These are phyloP conservation scores for Tetragnatha montana DNA, from an alignment of 2,888 invertebrate genomes.

Conservation along the genomic window DNA sequence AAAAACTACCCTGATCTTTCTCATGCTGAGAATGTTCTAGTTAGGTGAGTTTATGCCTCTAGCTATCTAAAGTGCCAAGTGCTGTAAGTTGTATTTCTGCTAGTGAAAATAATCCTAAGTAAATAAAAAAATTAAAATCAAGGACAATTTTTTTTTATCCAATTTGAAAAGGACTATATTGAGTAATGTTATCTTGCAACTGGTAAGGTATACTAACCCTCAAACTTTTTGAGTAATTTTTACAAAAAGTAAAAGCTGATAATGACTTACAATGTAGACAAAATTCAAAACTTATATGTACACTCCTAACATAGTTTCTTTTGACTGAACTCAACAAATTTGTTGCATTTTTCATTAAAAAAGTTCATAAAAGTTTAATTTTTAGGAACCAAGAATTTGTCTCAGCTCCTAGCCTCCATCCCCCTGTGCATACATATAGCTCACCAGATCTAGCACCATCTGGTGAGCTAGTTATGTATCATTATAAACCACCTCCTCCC, in stretches of 20 bases:
- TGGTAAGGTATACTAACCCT: background rate
- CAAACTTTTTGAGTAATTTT: background rate
- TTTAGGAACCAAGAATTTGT: slow-evolving; percentile 51
- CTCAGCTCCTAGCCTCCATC: slow-evolving; percentile 21
- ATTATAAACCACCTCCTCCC: slow-evolving; percentile 87
- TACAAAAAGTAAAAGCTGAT: no score
- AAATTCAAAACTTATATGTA: no score
- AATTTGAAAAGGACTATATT: no score
- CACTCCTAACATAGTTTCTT: no score
- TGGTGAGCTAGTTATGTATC: slow-evolving; percentile 78
- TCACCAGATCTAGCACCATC: slow-evolving; percentile 76
- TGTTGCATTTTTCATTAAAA: no score
- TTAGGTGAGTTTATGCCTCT: slow-evolving; percentile 34
- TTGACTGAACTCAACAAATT: no score
- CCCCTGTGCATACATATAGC: slow-evolving; percentile 74
- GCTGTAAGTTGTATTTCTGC: background rate
- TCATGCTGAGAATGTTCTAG: slow-evolving; percentile 51
- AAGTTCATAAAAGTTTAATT: no score
- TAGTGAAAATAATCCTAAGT: background rate
- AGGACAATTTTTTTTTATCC: no score
- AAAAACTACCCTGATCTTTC: slow-evolving; percentile 74
- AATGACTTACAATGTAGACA: no score
- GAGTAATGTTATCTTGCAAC: background rate
- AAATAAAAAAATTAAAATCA: no score
- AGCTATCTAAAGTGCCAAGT: no score